Evolutionary conservation across 2,797 vertebrate species (phyloP), one percentile per base, ranked within the genome.

Genomic region (Erpetoichthys calabaricus): DNA sequence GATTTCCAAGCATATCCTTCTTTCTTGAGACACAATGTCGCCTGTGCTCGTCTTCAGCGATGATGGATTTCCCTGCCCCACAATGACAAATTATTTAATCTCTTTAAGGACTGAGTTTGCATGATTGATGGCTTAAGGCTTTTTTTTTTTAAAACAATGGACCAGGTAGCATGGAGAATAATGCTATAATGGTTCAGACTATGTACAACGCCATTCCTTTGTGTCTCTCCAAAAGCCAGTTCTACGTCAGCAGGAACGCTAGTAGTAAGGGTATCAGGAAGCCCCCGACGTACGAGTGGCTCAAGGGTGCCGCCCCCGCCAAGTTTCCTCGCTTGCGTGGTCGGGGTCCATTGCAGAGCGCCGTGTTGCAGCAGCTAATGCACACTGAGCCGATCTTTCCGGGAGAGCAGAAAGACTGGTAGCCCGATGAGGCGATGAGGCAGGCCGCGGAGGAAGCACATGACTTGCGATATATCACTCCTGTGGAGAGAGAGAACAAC

Each of bases 341-440:
- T 44, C 86, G 80, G 4, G 92, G 90, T 54, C 95, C 94, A 0
- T 98, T 98, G 83, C 94, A 98, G 62, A 98, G 91, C 0, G 93
- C 87, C 0, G 91, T 97, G 82, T 89, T 94, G 72, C 95, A 98
- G 86, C 95, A 99, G 77, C 88, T 90, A 81, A 99, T 98, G 67
- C 95, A 99, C 42, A 99, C 93, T 0, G 94, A 99, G 85, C 96
- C 93, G 67, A 98, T 76, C 75, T 86, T 87, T 64, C 94, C 94
- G 0, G 86, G 86, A 2, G 91, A 93, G 68, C 95, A 99, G 75
- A 99, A 99, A 81, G 93, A 94, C 78, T 98, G 95, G 84, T 98
- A 98, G 25, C 95, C 95, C 0, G 94, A 94, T 0, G 94, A 97
- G 68, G 95, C 88, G 10, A 96, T 98, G 72, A 98, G 92, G 62